Evolutionary conservation across 2,113 vertebrate genomes (phyloP), one percentile per base, ranked within the genome.

Genomic region (Larimichthys polyactis): DNA sequence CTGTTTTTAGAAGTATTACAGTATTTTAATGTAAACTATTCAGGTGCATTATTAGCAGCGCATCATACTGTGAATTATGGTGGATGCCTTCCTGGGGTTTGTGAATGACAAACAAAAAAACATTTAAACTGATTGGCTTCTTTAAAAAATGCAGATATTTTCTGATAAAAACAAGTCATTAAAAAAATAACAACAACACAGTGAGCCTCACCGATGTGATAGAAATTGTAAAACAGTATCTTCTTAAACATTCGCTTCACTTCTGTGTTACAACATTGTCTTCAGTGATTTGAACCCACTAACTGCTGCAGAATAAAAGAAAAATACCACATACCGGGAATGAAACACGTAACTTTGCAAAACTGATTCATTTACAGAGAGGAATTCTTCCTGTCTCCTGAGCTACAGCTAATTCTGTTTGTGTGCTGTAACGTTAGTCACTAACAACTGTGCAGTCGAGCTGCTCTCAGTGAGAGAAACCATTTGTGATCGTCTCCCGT

Each of bases 401-500:
- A 27, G 48, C 40, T n/a, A 1, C 75, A 40, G 36, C 1, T 1
- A 16, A 63, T 76, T 79, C 16, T 62, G 76, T 65, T 66, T 58
- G 46, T 36, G 49, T 62, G 63, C 43, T 1, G 8, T 24, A 62
- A 79, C 71, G 1, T 60, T 22, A 29, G 71, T 44, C 27, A 29
- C 75, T 66, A 74, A 62, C 1, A 12, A 46, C 72, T 55, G 17
- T 9, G 57, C 55, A 54, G 70, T 51, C 0, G 17, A 72, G 60
- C 80, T 71, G 14, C 55, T 58, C 79, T 71, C 81, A 52, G 51
- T 72, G 60, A 83, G 70, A 81, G 66, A 55, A 64, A 64, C 22
- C 24, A 19, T 81, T 79, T 81, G 73, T 78, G 79, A 83, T 82
- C 17, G 36, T 75, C 83, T 79, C 55, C 60, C 0, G 64, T 59